A percentile compares a stretch with the other conserved stretches of the same genome.
Conservation (phyloP, 2,888 invertebrate species). For the Eretmocerus hayati region DNA sequence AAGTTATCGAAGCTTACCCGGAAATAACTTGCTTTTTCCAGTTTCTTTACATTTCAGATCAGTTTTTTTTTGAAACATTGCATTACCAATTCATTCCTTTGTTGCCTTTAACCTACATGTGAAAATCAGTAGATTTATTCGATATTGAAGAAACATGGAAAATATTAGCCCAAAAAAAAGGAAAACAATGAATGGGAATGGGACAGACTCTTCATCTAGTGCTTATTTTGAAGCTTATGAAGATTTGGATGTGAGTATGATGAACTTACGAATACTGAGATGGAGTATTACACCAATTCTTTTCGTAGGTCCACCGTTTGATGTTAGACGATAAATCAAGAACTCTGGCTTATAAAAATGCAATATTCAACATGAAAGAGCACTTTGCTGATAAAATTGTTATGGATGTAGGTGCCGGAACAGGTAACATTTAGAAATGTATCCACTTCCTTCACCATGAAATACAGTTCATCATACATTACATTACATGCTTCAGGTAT, state of each 20-base stretch:
- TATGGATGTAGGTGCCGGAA: conserved; percentile 80
- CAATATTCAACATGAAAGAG: conserved; percentile 62
- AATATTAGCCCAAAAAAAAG: no score
- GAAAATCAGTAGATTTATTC: no score
- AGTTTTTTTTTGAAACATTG: no score
- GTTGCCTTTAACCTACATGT: no score
- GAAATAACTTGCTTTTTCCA: no score
- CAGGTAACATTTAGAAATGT: no score
- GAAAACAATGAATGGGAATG: conserved; percentile 16
- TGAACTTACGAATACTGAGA: conserved; percentile 2
- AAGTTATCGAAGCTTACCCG: no score
- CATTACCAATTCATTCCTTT: no score
- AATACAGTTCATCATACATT: background rate
- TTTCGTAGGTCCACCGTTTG: conserved; percentile 64
- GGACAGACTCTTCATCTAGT: conserved; percentile 24
- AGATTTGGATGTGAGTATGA: conserved; percentile 61
- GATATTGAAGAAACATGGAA: no score
- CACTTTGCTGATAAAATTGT: conserved; percentile 72
- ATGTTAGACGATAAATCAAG: conserved; percentile 74
- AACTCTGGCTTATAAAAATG: conserved; percentile 71
- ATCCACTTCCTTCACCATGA: no score
- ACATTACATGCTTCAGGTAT: conserved; percentile 57
- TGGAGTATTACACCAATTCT: background rate
- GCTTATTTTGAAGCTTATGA: conserved; percentile 68
- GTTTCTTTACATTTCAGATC: no score